Evolutionary conservation across 2,888 invertebrate species (phyloP).

Genomic region (Meteorus cinctellus): DNA sequence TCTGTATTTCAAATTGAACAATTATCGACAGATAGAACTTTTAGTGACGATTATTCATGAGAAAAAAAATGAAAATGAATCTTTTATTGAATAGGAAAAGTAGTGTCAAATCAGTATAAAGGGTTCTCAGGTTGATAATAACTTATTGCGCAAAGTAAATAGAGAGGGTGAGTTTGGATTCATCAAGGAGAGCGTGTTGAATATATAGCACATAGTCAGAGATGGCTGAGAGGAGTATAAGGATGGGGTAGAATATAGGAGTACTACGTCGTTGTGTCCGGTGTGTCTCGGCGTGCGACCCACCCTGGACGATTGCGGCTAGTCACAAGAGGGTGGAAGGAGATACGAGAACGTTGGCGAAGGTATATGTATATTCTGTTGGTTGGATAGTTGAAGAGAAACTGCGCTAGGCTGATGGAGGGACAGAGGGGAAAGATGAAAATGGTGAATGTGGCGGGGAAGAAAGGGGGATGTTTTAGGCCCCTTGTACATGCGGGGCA

Average conservation of each 20-base stretch:
- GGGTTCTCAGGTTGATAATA: background rate
- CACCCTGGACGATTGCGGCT: constrained; percentile 69
- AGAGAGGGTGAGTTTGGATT: background rate
- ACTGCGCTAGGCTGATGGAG: constrained; percentile 43
- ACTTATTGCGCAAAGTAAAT: background rate
- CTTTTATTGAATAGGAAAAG: background rate
- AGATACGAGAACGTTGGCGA: constrained; percentile 34
- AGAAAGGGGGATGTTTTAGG: constrained; percentile 55
- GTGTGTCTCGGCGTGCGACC: constrained; percentile 68
- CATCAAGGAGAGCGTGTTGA: background rate
- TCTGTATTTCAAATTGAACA: too few relatives aligned
- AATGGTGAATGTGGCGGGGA: constrained; percentile 54
- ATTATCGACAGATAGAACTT: too few relatives aligned
- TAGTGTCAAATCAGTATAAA: background rate
- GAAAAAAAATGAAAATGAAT: too few relatives aligned
- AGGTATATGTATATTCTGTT: background rate
- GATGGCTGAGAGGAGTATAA: background rate
- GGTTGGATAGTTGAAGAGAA: constrained; percentile 13
- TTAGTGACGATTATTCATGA: too few relatives aligned
- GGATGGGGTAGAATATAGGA: constrained; percentile 57
- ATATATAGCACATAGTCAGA: constrained; percentile 50
- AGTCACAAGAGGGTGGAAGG: constrained; percentile 62
- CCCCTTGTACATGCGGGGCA: constrained; percentile 66
- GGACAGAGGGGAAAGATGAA: constrained; percentile 59
- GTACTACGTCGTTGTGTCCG: constrained; percentile 69